A percentile compares a stretch with the other conserved stretches of the same genome.
These are phyloP conservation scores for Ciconia boyciana DNA, from an alignment of 2,113 vertebrate species.

Conservation along the genomic window DNA sequence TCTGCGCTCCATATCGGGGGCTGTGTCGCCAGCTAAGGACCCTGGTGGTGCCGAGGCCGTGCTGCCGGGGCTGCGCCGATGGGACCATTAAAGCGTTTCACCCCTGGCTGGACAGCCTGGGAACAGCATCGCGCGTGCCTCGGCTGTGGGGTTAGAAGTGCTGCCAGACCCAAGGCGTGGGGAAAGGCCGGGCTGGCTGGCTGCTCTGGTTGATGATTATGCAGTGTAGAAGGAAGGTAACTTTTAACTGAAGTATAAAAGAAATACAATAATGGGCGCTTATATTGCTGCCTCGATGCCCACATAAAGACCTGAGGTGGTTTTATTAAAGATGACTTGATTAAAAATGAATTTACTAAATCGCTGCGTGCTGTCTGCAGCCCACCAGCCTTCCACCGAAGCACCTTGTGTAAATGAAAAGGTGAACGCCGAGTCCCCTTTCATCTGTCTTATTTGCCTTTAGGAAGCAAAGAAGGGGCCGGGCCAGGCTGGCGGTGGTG, in stretches of 20 bases:
- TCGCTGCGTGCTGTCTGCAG: neutral
- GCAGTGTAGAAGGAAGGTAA: slow-evolving; percentile 5
- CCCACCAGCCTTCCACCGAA: neutral
- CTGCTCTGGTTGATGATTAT: slow-evolving; percentile 15
- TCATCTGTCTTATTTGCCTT: slow-evolving; percentile 11
- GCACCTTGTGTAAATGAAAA: neutral
- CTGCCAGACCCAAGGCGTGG: neutral
- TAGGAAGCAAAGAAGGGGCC: neutral
- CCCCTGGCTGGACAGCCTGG: neutral
- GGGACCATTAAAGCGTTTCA: neutral
- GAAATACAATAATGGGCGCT: slow-evolving; percentile 8
- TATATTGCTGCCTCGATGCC: neutral
- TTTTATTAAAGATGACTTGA: slow-evolving; percentile 22
- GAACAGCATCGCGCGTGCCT: neutral
- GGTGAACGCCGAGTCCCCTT: neutral
- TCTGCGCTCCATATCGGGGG: neutral
- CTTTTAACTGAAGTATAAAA: slow-evolving; percentile 51
- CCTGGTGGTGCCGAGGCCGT: accelerated
- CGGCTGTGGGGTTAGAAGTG: neutral
- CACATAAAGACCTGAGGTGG: neutral
- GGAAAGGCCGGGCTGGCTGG: neutral
- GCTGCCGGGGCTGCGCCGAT: neutral
- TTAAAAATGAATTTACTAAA: slow-evolving; percentile 27
- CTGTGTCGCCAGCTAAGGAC: neutral
- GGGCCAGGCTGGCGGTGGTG: neutral